Evolutionary conservation across 2,888 invertebrate genomes (phyloP), one percentile per base, ranked within the genome.

Genomic region (Eutolmus rufibarbis): DNA sequence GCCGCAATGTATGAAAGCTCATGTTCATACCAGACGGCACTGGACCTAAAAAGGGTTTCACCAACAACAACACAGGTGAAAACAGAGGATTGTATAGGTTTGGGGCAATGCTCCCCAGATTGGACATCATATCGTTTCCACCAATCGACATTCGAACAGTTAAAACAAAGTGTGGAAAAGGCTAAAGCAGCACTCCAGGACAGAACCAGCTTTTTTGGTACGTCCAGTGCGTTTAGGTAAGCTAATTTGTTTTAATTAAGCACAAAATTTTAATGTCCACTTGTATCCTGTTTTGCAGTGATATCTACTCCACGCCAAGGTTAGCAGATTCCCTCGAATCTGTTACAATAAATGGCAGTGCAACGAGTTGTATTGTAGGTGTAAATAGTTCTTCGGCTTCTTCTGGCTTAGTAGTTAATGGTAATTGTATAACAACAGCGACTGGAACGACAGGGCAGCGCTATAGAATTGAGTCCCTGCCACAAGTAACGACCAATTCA

Each of bases 161-260:
- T 97, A 89, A 97, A 97, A 91, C 97, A 97, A 92, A 97, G 97
- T 91, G 97, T 97, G 74, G 97, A 97, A 91, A 97, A 97, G 91
- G 97, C 97, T 74, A 97, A 97, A 91, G 97, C 97, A 0, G 97
- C 97, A 0, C 93, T 97, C 78, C 96, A 96, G 92, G 96, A 96
- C 92, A 93, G 95, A 87, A 95, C 95, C 56, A 94, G 95, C 14
- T 94, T 96, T 89, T 93, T 96, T 89, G 95, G 96, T 0, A 94
- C 95, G 16, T 94, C 95, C 81, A 96, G 96, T 88, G 96, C 96
- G 3, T 96, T 96, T 92, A 94, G 95, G 96, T 93, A 94, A 89
- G 88, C n/a, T 34, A 16, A 8, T 23, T 57, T 7, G 57, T 43
- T 31, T 74, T 28, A 2, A 34, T 9, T 19, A n/a, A 2, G 16